Base-by-base conservation (phyloP, 2,888 invertebrate species). In the Apodemia zela region DNA sequence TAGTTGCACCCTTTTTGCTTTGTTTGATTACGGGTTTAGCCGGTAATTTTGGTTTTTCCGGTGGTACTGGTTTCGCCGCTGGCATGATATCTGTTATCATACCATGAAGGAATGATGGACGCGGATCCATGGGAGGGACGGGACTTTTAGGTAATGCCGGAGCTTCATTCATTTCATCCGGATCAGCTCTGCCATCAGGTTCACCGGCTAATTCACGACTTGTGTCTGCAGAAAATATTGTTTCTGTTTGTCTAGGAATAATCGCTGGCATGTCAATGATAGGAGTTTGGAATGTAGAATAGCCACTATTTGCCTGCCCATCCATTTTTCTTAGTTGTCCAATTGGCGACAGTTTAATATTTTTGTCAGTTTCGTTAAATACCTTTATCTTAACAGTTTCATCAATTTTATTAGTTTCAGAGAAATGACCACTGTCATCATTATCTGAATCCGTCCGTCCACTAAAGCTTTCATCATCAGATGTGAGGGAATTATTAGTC, bases 131-230 rank as follows among this genome's bases (percentile, higher is more conserved):
- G 42, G 87, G 78, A 17, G 95, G 95, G 18, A 95, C 93, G 1
- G 96, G 95, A 69, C 94, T 94, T 65, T 94, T 93, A 0, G 96
- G 96, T 64, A 96, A 81, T 5, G 94, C 94, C 0, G 95, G 94
- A 0, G 95, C 94, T 79, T 95, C 95, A 29, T 90, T 90, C 1
- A 93, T 85, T 54, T 95, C 94, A 74, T 96, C 96, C 0, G 96
- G 96, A 84, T 97, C 97, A 15, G 97, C 96, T 72, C 96, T 94
- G n/a, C 97, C 97, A 75, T 97, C 97, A 0, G 97, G 97, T 75
- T 96, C 97, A 10, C 97, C 97, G 10, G 96, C 97, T 70, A 95
- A 85, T 75, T 97, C 97, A 35, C 97, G 92, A 78, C 95, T 96
- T 61, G 94, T 94, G 75, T 93, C 92, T n/a, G 88, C 87, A 13